Evolutionary conservation across 2,113 vertebrate species (phyloP), one percentile per base, ranked within the genome.

Genomic region (Circaetus cinerascens): DNA sequence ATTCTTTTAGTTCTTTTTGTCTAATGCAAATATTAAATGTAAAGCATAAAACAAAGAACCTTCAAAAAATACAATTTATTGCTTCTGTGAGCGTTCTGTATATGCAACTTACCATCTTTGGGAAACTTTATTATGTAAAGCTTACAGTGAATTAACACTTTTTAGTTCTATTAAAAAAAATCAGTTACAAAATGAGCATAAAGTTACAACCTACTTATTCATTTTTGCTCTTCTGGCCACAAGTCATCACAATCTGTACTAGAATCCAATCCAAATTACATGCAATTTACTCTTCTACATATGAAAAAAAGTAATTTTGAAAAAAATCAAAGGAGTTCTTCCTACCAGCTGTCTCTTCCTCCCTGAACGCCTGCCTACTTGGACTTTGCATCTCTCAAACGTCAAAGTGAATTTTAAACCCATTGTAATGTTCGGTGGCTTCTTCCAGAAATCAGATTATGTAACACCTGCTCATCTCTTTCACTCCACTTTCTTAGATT

Each of bases 311-410:
- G 43, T 93, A 96, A 96, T 97, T 97, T 88, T 50, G 51, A 86
- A 78, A 96, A 81, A 83, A 71, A 91, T 41, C 72, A 96, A 78
- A 97, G 84, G 67, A 96, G 43, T 89, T 93, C 71, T 96, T 97
- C 76, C 59, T 91, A 95, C 93, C 97, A 98, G 97, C 93, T 98
- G 92, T 95, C 95, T 92, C 86, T 83, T 95, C 38, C 80, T 97
- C 90, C 93, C 97, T 94, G 87, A 97, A 89, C 6, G 27, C 83
- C 73, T 93, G 83, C 45, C 94, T 95, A 38, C 95, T 95, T 98
- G 95, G 96, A 97, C 91, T 95, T 82, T 62, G 89, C 46, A 95
- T 76, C 86, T 97, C 93, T 92, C 88, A 97, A 94, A 93, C 27
- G 64, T 83, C 94, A 92, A 97, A 80, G 51, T 82, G 48, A 93